Evolutionary conservation across 37 sponge, comb jelly and placozoan genomes (phyloP).

Genomic region (Aplysina aerophoba): DNA sequence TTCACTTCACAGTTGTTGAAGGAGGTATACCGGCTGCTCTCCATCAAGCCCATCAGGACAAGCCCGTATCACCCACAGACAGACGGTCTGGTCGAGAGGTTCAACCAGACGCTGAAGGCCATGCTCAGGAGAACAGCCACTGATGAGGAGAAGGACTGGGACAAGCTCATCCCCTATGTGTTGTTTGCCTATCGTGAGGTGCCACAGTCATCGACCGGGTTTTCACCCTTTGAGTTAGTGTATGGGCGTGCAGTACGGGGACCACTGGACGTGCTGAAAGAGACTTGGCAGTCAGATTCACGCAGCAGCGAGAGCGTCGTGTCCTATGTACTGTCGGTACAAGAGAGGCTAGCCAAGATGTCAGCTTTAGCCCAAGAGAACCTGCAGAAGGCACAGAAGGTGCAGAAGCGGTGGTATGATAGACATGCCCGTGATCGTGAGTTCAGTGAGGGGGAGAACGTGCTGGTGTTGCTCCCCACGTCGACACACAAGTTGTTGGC

Average conservation of each 20-base stretch:
- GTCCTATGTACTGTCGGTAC: conserved; percentile 34
- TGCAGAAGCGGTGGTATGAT: conserved; percentile 60
- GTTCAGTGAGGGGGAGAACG: conserved; percentile 57
- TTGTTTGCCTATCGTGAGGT: conserved; percentile 60
- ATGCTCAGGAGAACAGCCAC: conserved; percentile 32
- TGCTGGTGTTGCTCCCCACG: conserved; percentile 58
- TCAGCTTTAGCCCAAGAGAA: conserved; percentile 30
- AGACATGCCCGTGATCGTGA: conserved; percentile 13
- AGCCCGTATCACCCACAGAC: conserved; percentile 68
- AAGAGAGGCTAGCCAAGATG: conserved; percentile 34
- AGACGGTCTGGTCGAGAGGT: conserved; percentile 60
- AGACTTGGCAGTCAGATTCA: conserved; percentile 38
- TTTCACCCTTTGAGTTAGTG: conserved; percentile 59
- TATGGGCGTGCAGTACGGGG: conserved; percentile 54
- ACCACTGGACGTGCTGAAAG: conserved; percentile 58
- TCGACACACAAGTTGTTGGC: conserved; percentile 29
- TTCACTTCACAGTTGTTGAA: conserved; percentile 38
- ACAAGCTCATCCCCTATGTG: conserved; percentile 38
- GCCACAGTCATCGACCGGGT: conserved; percentile 48
- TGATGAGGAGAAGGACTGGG: conserved; percentile 42
- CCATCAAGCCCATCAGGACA: conserved; percentile 43
- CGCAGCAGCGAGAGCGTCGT: conserved; percentile 32
- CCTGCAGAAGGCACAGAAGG: conserved; percentile 27
- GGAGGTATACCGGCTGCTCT: conserved; percentile 43
- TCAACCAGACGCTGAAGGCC: conserved; percentile 49